Evolutionary conservation across 2,797 vertebrate genomes (phyloP).

Genomic region (Onychomys arenicola): DNA sequence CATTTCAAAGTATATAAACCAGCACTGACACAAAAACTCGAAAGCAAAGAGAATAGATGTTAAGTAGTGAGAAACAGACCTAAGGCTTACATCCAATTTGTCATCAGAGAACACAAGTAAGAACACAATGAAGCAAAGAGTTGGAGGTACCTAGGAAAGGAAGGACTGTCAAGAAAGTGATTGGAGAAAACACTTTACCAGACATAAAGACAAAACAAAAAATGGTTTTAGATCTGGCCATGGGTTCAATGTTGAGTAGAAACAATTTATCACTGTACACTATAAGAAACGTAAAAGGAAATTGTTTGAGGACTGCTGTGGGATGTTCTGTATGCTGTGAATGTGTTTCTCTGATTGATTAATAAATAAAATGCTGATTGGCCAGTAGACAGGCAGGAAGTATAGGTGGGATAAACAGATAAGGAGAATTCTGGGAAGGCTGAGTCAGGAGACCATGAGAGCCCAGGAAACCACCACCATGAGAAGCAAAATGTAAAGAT

Average conservation of each 20-base stretch:
- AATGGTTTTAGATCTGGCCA: neutral
- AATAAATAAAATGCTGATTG: too few species aligned
- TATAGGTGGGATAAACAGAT: too few species aligned
- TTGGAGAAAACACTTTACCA: neutral
- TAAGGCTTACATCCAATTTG: neutral
- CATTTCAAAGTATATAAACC: neutral
- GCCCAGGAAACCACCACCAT: too few species aligned
- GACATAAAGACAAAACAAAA: neutral
- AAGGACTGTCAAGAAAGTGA: neutral
- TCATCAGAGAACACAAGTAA: neutral
- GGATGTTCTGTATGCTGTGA: too few species aligned
- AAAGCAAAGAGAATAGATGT: neutral
- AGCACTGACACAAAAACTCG: neutral
- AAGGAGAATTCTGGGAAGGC: too few species aligned
- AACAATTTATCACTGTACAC: neutral
- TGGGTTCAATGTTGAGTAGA: neutral
- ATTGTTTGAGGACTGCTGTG: neutral
- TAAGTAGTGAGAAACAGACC: neutral
- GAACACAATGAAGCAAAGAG: neutral
- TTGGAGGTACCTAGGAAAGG: rapidly evolving
- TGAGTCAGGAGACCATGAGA: too few species aligned
- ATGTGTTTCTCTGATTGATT: too few species aligned
- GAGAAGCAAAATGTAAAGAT: too few species aligned
- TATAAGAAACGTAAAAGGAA: neutral
- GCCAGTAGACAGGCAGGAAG: too few species aligned